Evolutionary conservation across 2,797 vertebrate genomes (phyloP), one percentile per base, ranked within the genome.

Genomic region (Labroides dimidiatus): DNA sequence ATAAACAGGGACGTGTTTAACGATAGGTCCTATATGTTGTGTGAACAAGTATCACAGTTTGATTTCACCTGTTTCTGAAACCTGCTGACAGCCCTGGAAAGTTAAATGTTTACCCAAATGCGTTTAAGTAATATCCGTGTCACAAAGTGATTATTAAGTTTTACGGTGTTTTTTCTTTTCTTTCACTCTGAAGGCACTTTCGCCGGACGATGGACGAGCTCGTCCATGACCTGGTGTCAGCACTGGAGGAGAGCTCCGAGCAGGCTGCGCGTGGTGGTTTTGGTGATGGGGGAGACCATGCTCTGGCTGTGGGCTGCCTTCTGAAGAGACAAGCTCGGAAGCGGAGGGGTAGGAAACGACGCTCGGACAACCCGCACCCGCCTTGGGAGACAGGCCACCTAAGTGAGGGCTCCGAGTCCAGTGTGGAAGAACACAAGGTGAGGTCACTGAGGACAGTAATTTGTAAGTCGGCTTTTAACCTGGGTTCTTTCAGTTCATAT

Each of bases 191-290:
- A 60, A 99, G 97, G 97, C 97, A 99, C 93, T 99, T 99, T 94
- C 93, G 95, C 90, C 95, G 94, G 93, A 96, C 96, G 78, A 99
- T 99, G 98, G 98, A 99, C 81, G 98, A 99, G 80, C 95, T 99
- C 89, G 98, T 99, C 91, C 98, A 99, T 11, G 98, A 99, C 81
- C 92, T 99, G 80, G 98, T 98, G 91, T 99, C 98, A 0, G 97
- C 98, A 11, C 88, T 95, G 80, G 94, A 95, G 88, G 94, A 95
- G 88, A 95, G 94, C 84, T 95, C 94, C 0, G 98, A 99, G 83
- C 97, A 99, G 83, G 96, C 97, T 72, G 96, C 97, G 2, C 95
- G 97, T 17, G 97, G 97, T 21, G 97, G 96, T 23, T 96, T 95
- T 65, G 96, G 96, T 0, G 97, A 98, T 24, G 95, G 95, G 0